A percentile compares a stretch with the other conserved stretches of the same genome.
Conservation (phyloP, 2,888 invertebrate genomes). For the Drosophila eohydei region DNA sequence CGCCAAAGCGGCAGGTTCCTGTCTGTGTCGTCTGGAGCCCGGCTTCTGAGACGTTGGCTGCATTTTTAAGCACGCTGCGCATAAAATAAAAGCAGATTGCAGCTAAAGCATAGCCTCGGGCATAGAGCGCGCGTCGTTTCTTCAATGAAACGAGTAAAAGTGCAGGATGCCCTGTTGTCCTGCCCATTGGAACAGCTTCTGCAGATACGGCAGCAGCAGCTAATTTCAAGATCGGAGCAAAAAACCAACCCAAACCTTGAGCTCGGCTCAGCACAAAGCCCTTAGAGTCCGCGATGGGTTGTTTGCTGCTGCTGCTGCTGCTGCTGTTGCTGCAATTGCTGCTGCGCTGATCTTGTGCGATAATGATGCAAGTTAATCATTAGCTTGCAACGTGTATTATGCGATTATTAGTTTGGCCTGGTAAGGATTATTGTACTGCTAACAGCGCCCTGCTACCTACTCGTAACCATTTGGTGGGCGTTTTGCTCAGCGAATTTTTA, state of each 20-base stretch:
- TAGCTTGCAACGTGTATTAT: conserved; percentile 81
- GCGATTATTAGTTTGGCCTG: conserved; percentile 74
- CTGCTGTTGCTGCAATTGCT: conserved; percentile 32
- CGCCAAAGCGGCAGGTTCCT: conserved; percentile 80
- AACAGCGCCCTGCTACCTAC: conserved; percentile 31
- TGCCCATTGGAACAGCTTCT: conserved; percentile 82
- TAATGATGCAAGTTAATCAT: conserved; percentile 83
- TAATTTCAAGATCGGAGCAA: conserved; percentile 68
- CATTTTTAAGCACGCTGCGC: conserved; percentile 79
- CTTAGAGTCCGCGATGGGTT: conserved; percentile 18
- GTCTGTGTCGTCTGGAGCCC: conserved; percentile 65
- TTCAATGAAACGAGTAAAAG: conserved; percentile 79
- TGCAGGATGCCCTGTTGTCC: conserved; percentile 80
- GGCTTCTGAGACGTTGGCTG: conserved; percentile 71
- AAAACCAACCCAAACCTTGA: conserved; percentile 31
- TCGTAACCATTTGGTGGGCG: conserved; percentile 60
- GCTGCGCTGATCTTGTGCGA: conserved; percentile 73
- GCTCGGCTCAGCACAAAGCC: conserved; percentile 15
- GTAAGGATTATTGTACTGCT: conserved; percentile 56
- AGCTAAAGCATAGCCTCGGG: conserved; percentile 46
- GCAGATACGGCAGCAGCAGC: conserved; percentile 81
- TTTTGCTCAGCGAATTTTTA: conserved; percentile 52
- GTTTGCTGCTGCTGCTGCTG: conserved; percentile 14
- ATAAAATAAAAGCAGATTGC: conserved; percentile 81
- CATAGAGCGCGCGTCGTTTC: conserved; percentile 62